Evolutionary conservation across 2,113 vertebrate genomes (phyloP).

Genomic region (Pseudorectes ferrugineus): DNA sequence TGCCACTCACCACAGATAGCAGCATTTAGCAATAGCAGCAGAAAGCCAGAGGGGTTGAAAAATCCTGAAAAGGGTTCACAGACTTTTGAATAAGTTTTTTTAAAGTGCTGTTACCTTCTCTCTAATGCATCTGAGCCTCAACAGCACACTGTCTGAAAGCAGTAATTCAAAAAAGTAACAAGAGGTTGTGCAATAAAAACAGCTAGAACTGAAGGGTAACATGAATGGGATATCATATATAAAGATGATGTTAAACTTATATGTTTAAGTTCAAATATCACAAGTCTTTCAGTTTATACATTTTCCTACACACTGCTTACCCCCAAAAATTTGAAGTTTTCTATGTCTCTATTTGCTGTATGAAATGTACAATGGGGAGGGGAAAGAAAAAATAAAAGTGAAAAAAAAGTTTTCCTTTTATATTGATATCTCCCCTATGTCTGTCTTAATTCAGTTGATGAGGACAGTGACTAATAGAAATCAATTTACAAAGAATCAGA

Average conservation of each 20-base stretch:
- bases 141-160: neutral
- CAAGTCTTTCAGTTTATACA: neutral
- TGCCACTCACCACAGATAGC: neutral
- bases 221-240: neutral
- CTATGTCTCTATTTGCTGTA: neutral
- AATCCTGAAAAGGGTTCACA: neutral
- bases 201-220: neutral
- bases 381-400: neutral
- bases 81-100: neutral
- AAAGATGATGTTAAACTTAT: neutral
- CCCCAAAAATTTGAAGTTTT: neutral
- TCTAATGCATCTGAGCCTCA: neutral
- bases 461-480: neutral
- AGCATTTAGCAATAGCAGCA: neutral
- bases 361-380: accelerated
- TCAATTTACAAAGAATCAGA: neutral
- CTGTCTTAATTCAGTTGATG: neutral
- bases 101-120: neutral
- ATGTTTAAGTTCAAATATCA: neutral
- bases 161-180: neutral
- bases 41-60: neutral
- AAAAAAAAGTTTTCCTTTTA: neutral
- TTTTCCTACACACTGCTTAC: neutral
- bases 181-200: neutral
- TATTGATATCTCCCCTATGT: too few relatives aligned